Base-by-base conservation (phyloP, 2,888 invertebrate genomes). In the Machimus atricapillus region DNA sequence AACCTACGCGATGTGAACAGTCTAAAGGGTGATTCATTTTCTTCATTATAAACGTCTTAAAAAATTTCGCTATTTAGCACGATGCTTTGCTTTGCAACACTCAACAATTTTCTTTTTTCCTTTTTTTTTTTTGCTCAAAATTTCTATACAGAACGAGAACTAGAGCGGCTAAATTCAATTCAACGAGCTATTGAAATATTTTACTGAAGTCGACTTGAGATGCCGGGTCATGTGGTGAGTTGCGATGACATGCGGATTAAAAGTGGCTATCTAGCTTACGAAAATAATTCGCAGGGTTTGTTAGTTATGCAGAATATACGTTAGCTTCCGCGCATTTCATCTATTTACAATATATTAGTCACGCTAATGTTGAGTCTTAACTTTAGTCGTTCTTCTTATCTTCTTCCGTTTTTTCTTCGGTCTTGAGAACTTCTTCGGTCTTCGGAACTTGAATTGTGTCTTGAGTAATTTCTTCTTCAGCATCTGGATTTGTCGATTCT, bases 341-440 rank as follows among this genome's bases (percentile, higher is more conserved):
- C 78, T 78, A 40, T 78, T 78, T 40, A 78, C 81, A 56, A 81
- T 16, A 31, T 52, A 66, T 66, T 66, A n/a, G 66, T 66, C 66
- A 66, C 27, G 23, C 12, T 19, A 66, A 27, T 12, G 19, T 27
- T 27, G 66, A 66, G 66, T 6, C 52, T 27, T 27, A 66, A 7
- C 31, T 27, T 85, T 46, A 85, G 27, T 85, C 85, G 46, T 85
- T 85, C n/a, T 85, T 85, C 74, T 85, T 85, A 14, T 85, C 85
- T 1, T 43, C 46, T 7, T 40, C 46, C 4, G 85, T n/a, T 19
- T 85, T 83, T 31, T 74, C 74, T 7, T 66, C 66, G 27, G 74
- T 16, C 14, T n/a, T n/a, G n/a, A n/a, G 34, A 16, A n/a, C n/a
- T 31, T 74, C 74, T 7, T 66, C 66, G 27, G 74, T 16, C 14